phyloP scores from a whole-genome alignment of 2,113 vertebrate genomes.

The Merops nubicus region DNA sequence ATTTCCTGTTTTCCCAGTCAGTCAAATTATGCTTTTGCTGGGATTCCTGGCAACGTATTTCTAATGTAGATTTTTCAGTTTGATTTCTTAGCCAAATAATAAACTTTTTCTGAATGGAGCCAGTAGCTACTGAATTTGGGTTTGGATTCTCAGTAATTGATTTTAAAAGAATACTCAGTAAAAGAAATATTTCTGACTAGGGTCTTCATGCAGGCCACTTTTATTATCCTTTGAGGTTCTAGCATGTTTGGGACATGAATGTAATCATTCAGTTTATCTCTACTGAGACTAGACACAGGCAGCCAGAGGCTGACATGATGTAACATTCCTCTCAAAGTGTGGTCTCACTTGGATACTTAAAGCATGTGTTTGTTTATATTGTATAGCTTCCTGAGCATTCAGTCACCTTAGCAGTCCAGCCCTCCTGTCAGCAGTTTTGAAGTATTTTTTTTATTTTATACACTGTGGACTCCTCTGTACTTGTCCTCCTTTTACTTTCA shows the following conservation, averaged over 20 bases:
- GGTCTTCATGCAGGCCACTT: not conserved
- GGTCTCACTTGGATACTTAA: not conserved
- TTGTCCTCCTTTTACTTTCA: constrained; percentile 32
- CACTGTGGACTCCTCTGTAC: not conserved
- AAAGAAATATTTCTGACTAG: not conserved
- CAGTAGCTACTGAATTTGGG: not conserved
- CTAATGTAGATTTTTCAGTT: not conserved
- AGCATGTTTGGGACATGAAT: not conserved
- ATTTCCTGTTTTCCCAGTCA: not conserved
- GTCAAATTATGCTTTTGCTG: not conserved
- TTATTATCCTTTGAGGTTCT: not conserved
- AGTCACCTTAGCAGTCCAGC: constrained; percentile 21
- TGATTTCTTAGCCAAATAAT: not conserved
- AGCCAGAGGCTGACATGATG: not conserved
- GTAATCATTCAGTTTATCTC: not conserved
- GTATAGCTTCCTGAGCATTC: constrained; percentile 17
- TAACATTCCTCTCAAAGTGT: not conserved
- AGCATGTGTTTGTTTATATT: constrained; percentile 33
- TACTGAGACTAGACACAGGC: not conserved
- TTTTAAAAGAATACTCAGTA: not conserved
- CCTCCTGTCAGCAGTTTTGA: constrained; percentile 51
- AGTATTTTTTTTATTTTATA: constrained; percentile 53
- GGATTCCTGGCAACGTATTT: not conserved
- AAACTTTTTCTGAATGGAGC: not conserved
- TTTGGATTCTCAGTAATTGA: not conserved